Evolutionary conservation across 2,888 invertebrate species (phyloP).

Genomic region (Pollenia angustigena): DNA sequence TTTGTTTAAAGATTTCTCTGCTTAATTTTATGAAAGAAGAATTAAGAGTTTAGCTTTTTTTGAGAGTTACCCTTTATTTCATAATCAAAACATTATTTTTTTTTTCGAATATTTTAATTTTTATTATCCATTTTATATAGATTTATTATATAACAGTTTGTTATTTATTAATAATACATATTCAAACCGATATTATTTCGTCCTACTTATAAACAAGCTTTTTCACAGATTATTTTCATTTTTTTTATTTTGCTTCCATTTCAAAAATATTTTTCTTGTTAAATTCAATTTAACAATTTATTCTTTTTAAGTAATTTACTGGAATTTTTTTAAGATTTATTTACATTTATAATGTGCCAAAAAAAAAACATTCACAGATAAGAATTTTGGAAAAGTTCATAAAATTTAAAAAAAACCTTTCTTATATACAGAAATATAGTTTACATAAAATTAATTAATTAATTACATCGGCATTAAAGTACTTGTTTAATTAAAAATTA

Average conservation of each 20-base stretch:
- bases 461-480: too few species aligned
- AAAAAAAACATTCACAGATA: not conserved
- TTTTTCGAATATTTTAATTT: not conserved
- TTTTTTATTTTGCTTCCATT: not conserved
- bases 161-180: slow-evolving; percentile 17
- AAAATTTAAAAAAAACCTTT: too few species aligned
- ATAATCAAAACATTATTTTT: too few species aligned
- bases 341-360: not conserved
- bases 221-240: not conserved
- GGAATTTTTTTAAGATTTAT: not conserved
- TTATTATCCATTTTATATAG: too few species aligned
- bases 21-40: too few species aligned
- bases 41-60: too few species aligned
- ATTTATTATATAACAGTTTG: slow-evolving; percentile 24
- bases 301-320: not conserved
- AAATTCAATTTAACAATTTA: slow-evolving; percentile 10
- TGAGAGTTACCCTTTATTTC: too few species aligned
- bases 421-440: too few species aligned
- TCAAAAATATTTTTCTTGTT: not conserved
- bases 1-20: too few species aligned
- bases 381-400: not conserved
- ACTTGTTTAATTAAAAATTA: too few species aligned
- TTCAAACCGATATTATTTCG: slow-evolving; percentile 29
- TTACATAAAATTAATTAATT: too few species aligned
- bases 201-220: slow-evolving; percentile 22